Evolutionary conservation across 2,797 vertebrate species (phyloP).

Genomic region (Cyprinodon diabolis): DNA sequence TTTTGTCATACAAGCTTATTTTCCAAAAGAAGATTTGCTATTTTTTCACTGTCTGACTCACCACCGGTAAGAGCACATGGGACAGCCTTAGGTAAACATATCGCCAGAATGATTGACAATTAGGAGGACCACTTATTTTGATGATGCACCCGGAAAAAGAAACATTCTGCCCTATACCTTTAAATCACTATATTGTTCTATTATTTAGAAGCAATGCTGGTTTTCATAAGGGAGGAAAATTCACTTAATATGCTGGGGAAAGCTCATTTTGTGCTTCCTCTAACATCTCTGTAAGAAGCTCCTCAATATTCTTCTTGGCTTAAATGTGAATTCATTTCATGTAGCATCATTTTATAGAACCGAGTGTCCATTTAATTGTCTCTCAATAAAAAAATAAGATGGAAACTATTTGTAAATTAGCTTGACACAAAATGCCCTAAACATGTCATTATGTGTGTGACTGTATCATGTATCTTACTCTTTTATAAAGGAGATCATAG

Average conservation of each 20-base stretch:
- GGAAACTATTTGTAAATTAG: neutral
- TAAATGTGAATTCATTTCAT: neutral
- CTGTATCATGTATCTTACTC: slow-evolving; percentile 80
- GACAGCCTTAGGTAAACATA: too few species aligned
- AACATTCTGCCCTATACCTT: too few species aligned
- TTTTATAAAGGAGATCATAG: slow-evolving; percentile 89
- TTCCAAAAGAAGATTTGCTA: too few species aligned
- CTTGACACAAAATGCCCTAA: neutral
- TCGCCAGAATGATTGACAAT: too few species aligned
- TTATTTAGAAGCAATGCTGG: neutral
- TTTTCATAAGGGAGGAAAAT: neutral
- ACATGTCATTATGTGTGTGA: neutral
- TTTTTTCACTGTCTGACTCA: too few species aligned
- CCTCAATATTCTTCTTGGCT: neutral
- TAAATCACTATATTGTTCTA: neutral
- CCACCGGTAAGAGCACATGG: too few species aligned
- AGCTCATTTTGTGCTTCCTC: neutral
- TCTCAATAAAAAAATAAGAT: neutral
- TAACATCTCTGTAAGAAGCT: neutral
- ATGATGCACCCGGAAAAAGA: too few species aligned
- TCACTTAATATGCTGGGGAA: neutral
- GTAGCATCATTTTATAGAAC: neutral
- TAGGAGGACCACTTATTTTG: too few species aligned
- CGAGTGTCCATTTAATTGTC: neutral
- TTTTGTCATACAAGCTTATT: too few species aligned